A percentile compares a stretch with the other conserved stretches of the same genome.
These are phyloP conservation scores for Cricetomys ansorgei DNA, from an alignment of 2,113 vertebrate genomes.

Conservation along the genomic window DNA sequence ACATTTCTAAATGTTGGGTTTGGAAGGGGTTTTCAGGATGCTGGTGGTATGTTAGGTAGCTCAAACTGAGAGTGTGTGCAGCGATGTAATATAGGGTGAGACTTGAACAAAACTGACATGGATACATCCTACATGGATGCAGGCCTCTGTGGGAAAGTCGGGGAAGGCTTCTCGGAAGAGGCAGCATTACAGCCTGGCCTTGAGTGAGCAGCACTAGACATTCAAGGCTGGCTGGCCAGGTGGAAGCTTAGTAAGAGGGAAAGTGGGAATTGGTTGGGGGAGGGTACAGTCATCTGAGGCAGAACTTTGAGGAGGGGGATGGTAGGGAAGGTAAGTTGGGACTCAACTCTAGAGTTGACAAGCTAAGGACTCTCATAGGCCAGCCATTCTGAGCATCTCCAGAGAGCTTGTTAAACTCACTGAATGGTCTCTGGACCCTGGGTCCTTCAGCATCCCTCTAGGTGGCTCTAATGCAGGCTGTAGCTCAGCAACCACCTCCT, in stretches of 20 bases:
- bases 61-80: not conserved
- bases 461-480: not conserved
- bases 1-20: not conserved
- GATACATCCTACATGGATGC: not conserved
- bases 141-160: not conserved
- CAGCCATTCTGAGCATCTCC: not conserved
- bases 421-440: not conserved
- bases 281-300: not conserved
- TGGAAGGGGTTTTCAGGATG: rapidly evolving
- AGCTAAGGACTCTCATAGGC: not conserved
- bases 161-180: not conserved
- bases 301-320: not conserved
- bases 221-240: not conserved
- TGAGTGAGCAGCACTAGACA: not conserved
- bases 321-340: not conserved
- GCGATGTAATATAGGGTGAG: not conserved
- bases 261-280: not conserved
- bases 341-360: not conserved
- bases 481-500: not conserved
- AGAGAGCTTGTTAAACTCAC: not conserved
- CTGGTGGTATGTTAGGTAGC: not conserved
- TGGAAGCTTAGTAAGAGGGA: not conserved
- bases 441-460: not conserved
- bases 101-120: not conserved
- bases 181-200: not conserved